Conservation (phyloP, 2,113 vertebrate species). For the Ictalurus furcatus region DNA sequence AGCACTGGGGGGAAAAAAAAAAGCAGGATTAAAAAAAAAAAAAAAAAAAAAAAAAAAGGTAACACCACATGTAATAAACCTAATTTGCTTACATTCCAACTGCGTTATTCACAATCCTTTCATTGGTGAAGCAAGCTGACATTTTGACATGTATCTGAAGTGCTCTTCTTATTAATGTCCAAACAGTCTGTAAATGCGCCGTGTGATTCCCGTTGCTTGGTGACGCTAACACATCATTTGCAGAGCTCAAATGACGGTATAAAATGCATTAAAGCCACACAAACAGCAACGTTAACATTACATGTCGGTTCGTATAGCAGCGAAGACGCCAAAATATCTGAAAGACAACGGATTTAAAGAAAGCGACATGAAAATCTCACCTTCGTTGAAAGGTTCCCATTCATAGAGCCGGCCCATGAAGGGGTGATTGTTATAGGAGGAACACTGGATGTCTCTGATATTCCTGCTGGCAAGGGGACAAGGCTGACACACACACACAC, state of each 20-base stretch:
- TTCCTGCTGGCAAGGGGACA: constrained; percentile 84
- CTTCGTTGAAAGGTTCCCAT: constrained; percentile 95
- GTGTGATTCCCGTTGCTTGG: constrained; percentile 62
- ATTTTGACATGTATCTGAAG: constrained; percentile 53
- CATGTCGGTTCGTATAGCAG: not conserved
- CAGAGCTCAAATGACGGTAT: not conserved
- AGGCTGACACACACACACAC: constrained; percentile 66
- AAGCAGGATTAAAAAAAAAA: constrained; percentile 6
- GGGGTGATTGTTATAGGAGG: constrained; percentile 89
- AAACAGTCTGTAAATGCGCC: constrained; percentile 25
- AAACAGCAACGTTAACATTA: not conserved
- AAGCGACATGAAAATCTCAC: constrained; percentile 67
- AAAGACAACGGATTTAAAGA: not conserved
- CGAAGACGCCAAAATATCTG: not conserved
- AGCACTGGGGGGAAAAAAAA: not conserved
- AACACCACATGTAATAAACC: not conserved
- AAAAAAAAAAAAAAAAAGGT: not conserved
- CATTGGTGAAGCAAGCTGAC: not conserved
- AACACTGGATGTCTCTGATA: constrained; percentile 88
- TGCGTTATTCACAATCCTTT: not conserved
- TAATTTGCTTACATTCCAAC: constrained; percentile 23
- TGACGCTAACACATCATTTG: constrained; percentile 48
- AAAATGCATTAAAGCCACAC: constrained; percentile 32
- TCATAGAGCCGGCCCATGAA: constrained; percentile 96
- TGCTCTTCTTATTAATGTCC: constrained; percentile 52